These are phyloP conservation scores for Alloscopus bannaensis DNA, from an alignment of 2,888 invertebrate genomes.

Conservation along the genomic window DNA sequence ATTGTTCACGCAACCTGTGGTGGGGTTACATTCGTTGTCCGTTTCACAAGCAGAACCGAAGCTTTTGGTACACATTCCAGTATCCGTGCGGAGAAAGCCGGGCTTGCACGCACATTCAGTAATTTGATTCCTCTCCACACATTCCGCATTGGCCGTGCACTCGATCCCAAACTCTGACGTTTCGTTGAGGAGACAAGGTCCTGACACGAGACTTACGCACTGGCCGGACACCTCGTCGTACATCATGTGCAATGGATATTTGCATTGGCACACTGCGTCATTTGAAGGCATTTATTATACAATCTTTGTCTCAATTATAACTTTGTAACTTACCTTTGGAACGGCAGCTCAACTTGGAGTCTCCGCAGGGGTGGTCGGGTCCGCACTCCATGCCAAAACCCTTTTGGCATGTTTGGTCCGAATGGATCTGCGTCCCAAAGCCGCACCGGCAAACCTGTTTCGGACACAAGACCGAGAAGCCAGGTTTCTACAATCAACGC, in stretches of 20 bases:
- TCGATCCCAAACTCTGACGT: slow-evolving; percentile 54
- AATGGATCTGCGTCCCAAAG: slow-evolving; percentile 61
- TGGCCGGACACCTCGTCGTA: slow-evolving; percentile 56
- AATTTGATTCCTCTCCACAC: slow-evolving; percentile 37
- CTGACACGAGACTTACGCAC: slow-evolving; percentile 57
- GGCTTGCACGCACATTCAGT: slow-evolving; percentile 62
- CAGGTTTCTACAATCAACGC: too few species aligned
- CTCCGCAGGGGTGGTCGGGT: slow-evolving; percentile 66
- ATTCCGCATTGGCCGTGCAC: slow-evolving; percentile 66
- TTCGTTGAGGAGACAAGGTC: slow-evolving; percentile 62
- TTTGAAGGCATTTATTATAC: too few species aligned
- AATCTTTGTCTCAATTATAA: too few species aligned
- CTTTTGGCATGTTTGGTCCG: slow-evolving; percentile 42
- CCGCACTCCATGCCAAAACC: slow-evolving; percentile 60
- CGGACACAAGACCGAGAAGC: too few species aligned
- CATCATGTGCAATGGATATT: slow-evolving; percentile 63
- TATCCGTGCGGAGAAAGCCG: slow-evolving; percentile 58
- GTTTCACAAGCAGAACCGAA: slow-evolving; percentile 57
- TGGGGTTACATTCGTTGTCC: slow-evolving; percentile 56
- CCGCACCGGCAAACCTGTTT: slow-evolving; percentile 64
- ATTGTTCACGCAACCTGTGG: slow-evolving; percentile 58
- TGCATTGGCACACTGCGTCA: slow-evolving; percentile 67
- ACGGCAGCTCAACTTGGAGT: slow-evolving; percentile 60
- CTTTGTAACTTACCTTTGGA: too few species aligned
- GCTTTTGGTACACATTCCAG: slow-evolving; percentile 62